A percentile compares a stretch with the other conserved stretches of the same genome.
These are phyloP conservation scores for Lamproptera curius DNA, from an alignment of 2,888 invertebrate species.

Conservation along the genomic window DNA sequence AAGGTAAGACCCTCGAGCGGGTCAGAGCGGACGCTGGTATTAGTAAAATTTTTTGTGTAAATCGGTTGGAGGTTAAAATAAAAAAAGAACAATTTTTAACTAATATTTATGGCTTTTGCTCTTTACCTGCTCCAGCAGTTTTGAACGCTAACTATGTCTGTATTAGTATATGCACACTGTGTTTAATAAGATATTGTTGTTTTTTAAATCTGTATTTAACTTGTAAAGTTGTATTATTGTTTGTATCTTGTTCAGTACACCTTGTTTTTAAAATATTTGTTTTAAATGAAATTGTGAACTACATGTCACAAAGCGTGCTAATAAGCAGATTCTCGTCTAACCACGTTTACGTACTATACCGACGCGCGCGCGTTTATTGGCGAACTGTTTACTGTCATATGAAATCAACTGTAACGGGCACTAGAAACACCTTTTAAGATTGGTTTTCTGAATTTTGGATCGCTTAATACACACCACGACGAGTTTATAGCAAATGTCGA, in stretches of 20 bases:
- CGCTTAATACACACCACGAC: not conserved
- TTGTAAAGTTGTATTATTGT: too few relatives aligned
- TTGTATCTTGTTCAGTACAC: too few relatives aligned
- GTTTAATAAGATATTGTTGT: too few relatives aligned
- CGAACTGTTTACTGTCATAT: too few relatives aligned
- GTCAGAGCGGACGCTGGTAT: not conserved
- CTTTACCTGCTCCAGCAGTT: not conserved
- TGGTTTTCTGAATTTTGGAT: not conserved
- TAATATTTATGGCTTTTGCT: not conserved
- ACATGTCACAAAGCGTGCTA: not conserved
- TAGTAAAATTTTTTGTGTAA: not conserved
- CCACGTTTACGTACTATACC: not conserved
- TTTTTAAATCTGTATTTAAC: too few relatives aligned
- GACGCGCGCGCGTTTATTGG: not conserved
- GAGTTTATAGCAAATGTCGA: not conserved
- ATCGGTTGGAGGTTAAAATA: not conserved
- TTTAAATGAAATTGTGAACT: not conserved
- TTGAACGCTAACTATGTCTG: not conserved
- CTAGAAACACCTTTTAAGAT: not conserved
- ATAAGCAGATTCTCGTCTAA: not conserved
- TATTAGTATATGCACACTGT: too few relatives aligned
- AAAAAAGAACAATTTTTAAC: not conserved
- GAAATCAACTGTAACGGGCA: too few relatives aligned
- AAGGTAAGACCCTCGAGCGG: not conserved
- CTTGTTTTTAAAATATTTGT: too few relatives aligned